Conservation (phyloP, 2,113 vertebrate species). For the Xenotilapia flavipinnis region DNA sequence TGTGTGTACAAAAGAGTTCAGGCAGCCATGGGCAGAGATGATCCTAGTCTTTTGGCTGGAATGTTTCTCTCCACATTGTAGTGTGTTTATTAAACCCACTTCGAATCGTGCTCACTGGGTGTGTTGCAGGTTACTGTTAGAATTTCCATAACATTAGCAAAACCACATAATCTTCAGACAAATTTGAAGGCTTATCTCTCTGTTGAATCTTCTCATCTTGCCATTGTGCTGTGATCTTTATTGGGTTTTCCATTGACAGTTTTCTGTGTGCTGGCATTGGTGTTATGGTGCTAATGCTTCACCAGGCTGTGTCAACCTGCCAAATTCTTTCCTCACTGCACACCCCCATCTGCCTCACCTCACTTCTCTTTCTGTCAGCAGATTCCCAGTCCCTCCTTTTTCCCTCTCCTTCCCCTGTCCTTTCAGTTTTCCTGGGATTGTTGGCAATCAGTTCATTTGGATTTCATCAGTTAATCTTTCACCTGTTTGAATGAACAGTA, state of each 20-base stretch:
- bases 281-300: background rate
- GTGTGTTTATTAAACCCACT: too few species aligned
- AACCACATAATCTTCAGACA: background rate
- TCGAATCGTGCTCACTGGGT: accelerated
- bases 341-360: background rate
- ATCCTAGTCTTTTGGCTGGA: too few species aligned
- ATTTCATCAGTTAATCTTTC: background rate
- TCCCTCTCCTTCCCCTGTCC: background rate
- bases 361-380: background rate
- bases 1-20: too few species aligned
- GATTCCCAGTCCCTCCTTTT: background rate
- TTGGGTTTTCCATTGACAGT: too few species aligned
- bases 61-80: too few species aligned
- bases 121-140: too few species aligned
- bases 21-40: too few species aligned
- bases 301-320: background rate
- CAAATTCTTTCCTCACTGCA: background rate
- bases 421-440: background rate
- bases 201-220: background rate
- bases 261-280: too few species aligned
- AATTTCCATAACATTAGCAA: too few species aligned
- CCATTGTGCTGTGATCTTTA: background rate
- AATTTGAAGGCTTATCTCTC: background rate
- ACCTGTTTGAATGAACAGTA: too few species aligned
- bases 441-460: background rate